phyloP scores from a whole-genome alignment of 37 sponge, comb jelly and placozoan species.

The Ianthella basta region DNA sequence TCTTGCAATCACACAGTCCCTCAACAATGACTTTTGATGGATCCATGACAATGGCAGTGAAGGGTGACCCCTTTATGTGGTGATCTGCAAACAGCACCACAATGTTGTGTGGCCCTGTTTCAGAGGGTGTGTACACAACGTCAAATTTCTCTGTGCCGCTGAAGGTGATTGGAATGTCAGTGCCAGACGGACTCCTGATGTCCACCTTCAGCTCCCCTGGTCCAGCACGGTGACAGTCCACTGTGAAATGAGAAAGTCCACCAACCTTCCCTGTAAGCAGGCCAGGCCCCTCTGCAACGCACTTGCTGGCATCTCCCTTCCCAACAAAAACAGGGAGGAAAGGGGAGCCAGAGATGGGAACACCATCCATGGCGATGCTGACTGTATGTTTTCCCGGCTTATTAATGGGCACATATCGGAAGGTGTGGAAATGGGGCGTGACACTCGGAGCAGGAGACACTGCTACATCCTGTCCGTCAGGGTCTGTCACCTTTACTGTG shows the following conservation, averaged over 20 bases:
- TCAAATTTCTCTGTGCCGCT: background rate
- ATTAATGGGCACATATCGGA: slow-evolving; percentile 54
- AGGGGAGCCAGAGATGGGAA: slow-evolving; percentile 63
- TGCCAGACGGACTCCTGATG: slow-evolving; percentile 55
- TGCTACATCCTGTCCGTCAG: background rate
- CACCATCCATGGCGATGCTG: slow-evolving; percentile 46
- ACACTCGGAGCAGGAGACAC: slow-evolving; percentile 6
- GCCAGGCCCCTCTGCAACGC: slow-evolving; percentile 56
- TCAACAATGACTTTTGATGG: slow-evolving; percentile 46
- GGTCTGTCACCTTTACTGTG: slow-evolving; percentile 46
- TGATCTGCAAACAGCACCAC: slow-evolving; percentile 58
- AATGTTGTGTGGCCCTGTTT: slow-evolving; percentile 36
- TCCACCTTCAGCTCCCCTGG: slow-evolving; percentile 64
- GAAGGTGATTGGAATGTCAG: background rate
- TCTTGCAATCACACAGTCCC: slow-evolving; percentile 52
- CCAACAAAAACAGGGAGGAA: slow-evolving; percentile 32
- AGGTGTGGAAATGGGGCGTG: slow-evolving; percentile 18
- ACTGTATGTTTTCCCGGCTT: slow-evolving; percentile 62
- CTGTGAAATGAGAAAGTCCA: slow-evolving; percentile 51
- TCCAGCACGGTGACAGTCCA: slow-evolving; percentile 70
- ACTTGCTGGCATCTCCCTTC: slow-evolving; percentile 32
- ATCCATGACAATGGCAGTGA: slow-evolving; percentile 34
- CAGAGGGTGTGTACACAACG: slow-evolving; percentile 29
- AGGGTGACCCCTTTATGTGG: slow-evolving; percentile 74
- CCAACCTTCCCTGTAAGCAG: slow-evolving; percentile 49